A percentile compares a stretch with the other conserved stretches of the same genome.
phyloP scores from a whole-genome alignment of 2,888 invertebrate species.

The Cheilosia variabilis region DNA sequence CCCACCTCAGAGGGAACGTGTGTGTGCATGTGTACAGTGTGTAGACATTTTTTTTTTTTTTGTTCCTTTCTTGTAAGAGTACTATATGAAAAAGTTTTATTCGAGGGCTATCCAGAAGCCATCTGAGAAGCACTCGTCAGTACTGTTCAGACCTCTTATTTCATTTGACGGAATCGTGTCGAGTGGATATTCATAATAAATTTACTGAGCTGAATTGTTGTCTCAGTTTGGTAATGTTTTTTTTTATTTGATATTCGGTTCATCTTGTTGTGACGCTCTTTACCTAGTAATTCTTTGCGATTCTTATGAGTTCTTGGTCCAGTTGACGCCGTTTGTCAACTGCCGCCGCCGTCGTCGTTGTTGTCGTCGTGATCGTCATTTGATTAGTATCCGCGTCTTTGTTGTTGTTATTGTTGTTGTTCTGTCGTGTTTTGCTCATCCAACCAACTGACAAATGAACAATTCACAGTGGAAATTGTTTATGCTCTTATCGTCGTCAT shows the following conservation, averaged over 20 bases:
- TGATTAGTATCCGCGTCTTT: constrained; percentile 36
- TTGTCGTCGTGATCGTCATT: constrained; percentile 37
- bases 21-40: constrained; percentile 11
- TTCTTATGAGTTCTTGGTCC: constrained; percentile 37
- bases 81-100: constrained; percentile 82
- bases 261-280: constrained; percentile 55
- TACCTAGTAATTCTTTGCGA: constrained; percentile 43
- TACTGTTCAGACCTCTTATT: constrained; percentile 85
- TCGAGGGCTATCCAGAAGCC: constrained; percentile 84
- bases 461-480: constrained; percentile 37
- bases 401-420: constrained; percentile 18
- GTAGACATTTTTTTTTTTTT: constrained; percentile 31
- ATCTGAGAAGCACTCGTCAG: constrained; percentile 84
- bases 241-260: constrained; percentile 56
- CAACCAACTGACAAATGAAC: constrained; percentile 24
- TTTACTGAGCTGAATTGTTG: constrained; percentile 81
- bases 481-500: constrained; percentile 7
- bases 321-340: constrained; percentile 58
- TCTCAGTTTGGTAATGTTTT: constrained; percentile 54
- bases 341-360: too few relatives aligned
- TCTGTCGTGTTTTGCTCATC: constrained; percentile 4
- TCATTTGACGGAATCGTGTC: constrained; percentile 85
- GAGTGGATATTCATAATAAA: constrained; percentile 84
- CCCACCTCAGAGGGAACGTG: not conserved
- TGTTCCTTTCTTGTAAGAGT: constrained; percentile 75